These are phyloP conservation scores for Cyphomyrmex costatus DNA, from an alignment of 1,140 invertebrate genomes.

Conservation along the genomic window DNA sequence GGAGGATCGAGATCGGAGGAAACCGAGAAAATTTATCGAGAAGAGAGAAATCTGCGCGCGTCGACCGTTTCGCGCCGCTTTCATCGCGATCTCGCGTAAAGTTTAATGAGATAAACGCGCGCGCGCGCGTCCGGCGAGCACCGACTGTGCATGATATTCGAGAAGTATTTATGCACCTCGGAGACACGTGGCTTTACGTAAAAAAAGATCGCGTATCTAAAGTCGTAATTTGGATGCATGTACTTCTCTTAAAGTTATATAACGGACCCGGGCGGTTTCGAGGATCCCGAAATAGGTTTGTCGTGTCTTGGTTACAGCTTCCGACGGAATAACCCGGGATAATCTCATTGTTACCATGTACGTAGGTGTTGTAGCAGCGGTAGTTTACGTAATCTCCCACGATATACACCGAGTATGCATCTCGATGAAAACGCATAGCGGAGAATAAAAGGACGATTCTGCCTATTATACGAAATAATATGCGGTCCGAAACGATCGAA, in stretches of 20 bases:
- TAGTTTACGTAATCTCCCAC: constrained; percentile 40
- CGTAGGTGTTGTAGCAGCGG: constrained; percentile 29
- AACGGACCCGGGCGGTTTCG: constrained; percentile 29
- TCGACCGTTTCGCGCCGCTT: constrained; percentile 19
- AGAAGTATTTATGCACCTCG: not conserved
- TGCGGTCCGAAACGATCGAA: not conserved
- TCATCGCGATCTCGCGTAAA: constrained; percentile 21
- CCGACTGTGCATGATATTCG: not conserved
- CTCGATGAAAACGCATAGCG: not conserved
- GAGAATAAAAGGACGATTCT: constrained; percentile 12
- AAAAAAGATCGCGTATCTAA: not conserved
- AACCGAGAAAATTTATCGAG: constrained; percentile 3
- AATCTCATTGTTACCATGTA: constrained; percentile 47
- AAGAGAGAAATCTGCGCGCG: constrained; percentile 35
- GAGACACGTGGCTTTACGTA: no score
- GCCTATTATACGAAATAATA: not conserved
- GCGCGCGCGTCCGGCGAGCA: not conserved
- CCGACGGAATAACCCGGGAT: constrained; percentile 49
- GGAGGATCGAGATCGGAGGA: not conserved
- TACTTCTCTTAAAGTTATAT: constrained; percentile 36
- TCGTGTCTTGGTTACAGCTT: constrained; percentile 60
- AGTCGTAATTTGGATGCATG: not conserved
- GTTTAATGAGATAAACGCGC: constrained; percentile 12
- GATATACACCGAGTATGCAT: not conserved
- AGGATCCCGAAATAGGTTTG: constrained; percentile 56